Evolutionary conservation across 2,888 invertebrate species (phyloP), one percentile per base, ranked within the genome.

Genomic region (Drosophila crucigera): DNA sequence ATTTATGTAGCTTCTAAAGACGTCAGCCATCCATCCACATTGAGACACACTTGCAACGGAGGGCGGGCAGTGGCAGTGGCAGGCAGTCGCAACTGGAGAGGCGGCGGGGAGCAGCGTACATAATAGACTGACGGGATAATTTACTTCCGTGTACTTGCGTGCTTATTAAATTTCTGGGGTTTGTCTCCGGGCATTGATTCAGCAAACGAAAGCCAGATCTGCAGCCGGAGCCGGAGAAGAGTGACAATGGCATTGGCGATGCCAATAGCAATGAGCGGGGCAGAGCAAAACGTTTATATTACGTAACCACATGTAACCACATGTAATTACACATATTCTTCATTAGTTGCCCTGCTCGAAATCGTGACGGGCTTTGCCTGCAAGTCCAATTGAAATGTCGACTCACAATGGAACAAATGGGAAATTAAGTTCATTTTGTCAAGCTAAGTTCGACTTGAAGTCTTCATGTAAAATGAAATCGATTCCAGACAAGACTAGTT

Each of bases 111-210:
- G 53, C 62, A 58, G 80, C 89, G 70, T 77, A 88, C 84, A 82
- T 84, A 84, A 90, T 90, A 76, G 83, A 90, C 90, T 83, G 88
- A 76, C 75, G 73, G 85, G 67, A 88, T 85, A 89, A 91, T 88
- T 82, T 78, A 87, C 85, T 90, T 91, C 90, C 83, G 80, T 91
- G 80, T 78, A 82, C 84, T 91, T 84, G 82, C 84, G 88, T 91
- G 90, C 89, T 90, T 90, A 90, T 90, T 90, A 90, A 90, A 90
- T 91, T 90, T 89, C 82, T 84, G 73, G 88, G 90, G 81, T 77
- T 77, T 89, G 89, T 82, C 81, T 80, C 53, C 61, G 71, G 61
- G 75, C 89, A 89, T 90, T 89, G 91, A 89, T 86, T 89, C 79
- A 31, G 37, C 37, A 60, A 59, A 33, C 43, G 35, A 33, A 64